Percentiles rank a stretch among this genome's conserved stretches.
phyloP scores from a whole-genome alignment of 2,113 vertebrate genomes.

The Hydropotes inermis region DNA sequence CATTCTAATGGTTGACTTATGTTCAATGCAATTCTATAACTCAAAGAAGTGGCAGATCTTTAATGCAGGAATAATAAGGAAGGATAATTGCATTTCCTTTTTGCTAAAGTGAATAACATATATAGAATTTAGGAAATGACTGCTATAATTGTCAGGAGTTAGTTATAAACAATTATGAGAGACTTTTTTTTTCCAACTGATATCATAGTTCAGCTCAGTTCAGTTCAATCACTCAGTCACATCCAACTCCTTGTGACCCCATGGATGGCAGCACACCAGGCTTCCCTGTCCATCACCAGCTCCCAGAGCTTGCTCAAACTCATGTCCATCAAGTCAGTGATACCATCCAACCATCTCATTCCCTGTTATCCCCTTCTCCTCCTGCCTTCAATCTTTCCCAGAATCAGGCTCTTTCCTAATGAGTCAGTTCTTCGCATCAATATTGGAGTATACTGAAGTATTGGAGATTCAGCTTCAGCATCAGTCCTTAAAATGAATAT shows the following conservation, averaged over 20 bases:
- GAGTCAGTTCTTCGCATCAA: background rate
- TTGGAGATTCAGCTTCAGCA: background rate
- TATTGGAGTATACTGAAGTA: background rate
- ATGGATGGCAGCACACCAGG: background rate
- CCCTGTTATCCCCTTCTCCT: background rate
- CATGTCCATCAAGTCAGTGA: background rate
- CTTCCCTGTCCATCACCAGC: background rate
- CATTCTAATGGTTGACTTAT: background rate
- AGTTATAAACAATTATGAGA: background rate
- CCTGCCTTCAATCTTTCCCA: background rate
- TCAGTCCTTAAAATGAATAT: background rate
- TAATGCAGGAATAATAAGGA: slow-evolving; percentile 13
- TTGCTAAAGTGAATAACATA: slow-evolving; percentile 4
- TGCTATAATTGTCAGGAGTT: background rate
- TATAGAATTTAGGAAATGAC: background rate
- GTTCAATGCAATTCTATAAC: background rate
- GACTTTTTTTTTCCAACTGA: background rate
- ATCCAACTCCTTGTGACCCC: background rate
- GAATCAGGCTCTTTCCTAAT: background rate
- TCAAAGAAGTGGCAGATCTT: background rate
- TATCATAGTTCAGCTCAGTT: background rate
- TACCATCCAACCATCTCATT: background rate
- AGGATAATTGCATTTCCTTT: background rate
- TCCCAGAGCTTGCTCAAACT: background rate
- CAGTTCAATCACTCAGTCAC: background rate